Base-by-base conservation (phyloP, 2,888 invertebrate species). In the Molorchus minor region DNA sequence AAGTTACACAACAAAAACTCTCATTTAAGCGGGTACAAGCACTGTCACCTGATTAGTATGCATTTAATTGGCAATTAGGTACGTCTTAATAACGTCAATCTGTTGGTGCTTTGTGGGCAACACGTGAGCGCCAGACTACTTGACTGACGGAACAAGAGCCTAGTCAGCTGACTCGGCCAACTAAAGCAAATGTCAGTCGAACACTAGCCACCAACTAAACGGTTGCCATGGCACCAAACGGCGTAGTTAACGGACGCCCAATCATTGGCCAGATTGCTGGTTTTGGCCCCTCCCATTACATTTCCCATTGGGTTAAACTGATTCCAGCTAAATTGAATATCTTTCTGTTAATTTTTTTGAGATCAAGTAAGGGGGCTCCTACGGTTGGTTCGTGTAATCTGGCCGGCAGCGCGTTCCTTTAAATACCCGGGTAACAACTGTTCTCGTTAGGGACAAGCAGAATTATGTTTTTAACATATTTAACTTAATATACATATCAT, bases 301-400 rank as follows among this genome's bases (percentile, higher is more conserved):
- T 76, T 78, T 73, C 79, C 80, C 77, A 81, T 81, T 81, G 81
- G 81, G 78, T 79, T 79, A 79, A 77, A 80, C 79, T 79, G 80
- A 81, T 81, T 81, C 77, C 70, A 71, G 73, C 73, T 76, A 80
- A 81, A 81, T 81, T 81, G 81, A 80, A 79, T 81, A 80, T 77
- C 80, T 79, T 77, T 79, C 78, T 77, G 78, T 80, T 80, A 79
- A 78, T 77, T 80, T 78, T 77, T 78, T 77, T 75, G 71, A 67
- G 71, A 73, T 73, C 73, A 72, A 71, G 73, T 73, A 71, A 76
- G 73, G 69, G 72, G 72, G n/a, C 73, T 75, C 71, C 62, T 36
- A 49, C 12, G 43, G 38, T 35, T 58, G 56, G 65, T 61, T 66
- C 51, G 36, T 38, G 25, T n/a, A 29, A 21, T 57, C 56, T 63